These are phyloP conservation scores for Chelon labrosus DNA, from an alignment of 2,797 vertebrate genomes.

Conservation along the genomic window DNA sequence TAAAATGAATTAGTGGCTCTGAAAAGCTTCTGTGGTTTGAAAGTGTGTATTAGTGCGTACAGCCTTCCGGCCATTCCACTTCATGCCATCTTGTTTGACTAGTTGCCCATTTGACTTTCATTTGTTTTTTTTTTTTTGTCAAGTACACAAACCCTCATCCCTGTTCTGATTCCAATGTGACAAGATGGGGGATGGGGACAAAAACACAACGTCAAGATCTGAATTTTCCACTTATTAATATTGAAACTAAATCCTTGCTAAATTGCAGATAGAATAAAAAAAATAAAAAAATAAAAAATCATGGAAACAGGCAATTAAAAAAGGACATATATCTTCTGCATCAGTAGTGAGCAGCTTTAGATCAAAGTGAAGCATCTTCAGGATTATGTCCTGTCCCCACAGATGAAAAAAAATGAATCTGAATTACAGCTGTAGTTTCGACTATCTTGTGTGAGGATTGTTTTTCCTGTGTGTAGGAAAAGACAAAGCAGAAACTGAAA, in stretches of 20 bases:
- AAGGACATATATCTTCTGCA: neutral
- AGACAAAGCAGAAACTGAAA: neutral
- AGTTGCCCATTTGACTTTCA: constrained; percentile 28
- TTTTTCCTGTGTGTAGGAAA: neutral
- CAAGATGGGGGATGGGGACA: constrained; percentile 1
- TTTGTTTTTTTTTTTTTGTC: constrained; percentile 2
- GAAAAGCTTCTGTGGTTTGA: constrained; percentile 82
- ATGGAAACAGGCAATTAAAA: too few relatives aligned
- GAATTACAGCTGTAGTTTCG: neutral
- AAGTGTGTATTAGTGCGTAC: constrained; percentile 56
- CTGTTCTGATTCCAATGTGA: constrained; percentile 19
- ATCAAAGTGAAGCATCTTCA: too few relatives aligned
- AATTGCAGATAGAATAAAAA: neutral
- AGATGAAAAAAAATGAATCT: neutral
- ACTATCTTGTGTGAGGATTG: neutral
- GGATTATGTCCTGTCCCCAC: too few relatives aligned
- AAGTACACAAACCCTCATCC: constrained; percentile 22
- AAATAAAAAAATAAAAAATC: neutral
- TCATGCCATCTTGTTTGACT: constrained; percentile 21
- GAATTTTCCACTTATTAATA: neutral
- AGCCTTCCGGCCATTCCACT: constrained; percentile 66
- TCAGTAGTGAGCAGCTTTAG: neutral
- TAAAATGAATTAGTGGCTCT: constrained; percentile 78
- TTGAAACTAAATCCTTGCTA: neutral
- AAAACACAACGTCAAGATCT: constrained; percentile 4